Evolutionary conservation across 2,797 vertebrate species (phyloP).

Genomic region (Lemur catta): DNA sequence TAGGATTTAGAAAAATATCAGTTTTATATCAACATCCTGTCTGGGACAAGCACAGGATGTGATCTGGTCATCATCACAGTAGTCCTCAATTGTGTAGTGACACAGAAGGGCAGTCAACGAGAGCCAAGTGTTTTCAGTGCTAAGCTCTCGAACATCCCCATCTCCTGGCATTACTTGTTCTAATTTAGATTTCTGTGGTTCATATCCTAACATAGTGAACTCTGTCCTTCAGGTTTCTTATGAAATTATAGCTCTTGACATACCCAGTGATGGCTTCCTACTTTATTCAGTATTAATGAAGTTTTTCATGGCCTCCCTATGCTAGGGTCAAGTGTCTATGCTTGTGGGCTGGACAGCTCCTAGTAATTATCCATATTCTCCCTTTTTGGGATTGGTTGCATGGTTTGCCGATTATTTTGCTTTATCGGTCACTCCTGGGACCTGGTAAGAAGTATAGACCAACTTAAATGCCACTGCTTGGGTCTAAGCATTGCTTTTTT

Average conservation of each 20-base stretch:
- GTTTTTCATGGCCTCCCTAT: background rate
- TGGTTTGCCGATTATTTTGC: background rate
- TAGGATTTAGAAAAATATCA: background rate
- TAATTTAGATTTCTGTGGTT: background rate
- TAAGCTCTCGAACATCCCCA: background rate
- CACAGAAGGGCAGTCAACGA: background rate
- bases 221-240: background rate
- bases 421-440: background rate
- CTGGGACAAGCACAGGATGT: background rate
- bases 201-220: background rate
- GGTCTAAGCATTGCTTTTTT: background rate
- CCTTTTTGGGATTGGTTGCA: background rate
- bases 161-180: background rate
- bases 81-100: background rate
- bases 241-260: conserved; percentile 25
- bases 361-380: background rate
- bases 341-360: background rate
- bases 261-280: background rate
- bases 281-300: background rate
- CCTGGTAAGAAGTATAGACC: background rate
- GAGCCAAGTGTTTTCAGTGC: background rate
- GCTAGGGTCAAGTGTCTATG: background rate
- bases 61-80: background rate
- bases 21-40: background rate
- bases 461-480: background rate